Percentiles rank a stretch among this genome's conserved stretches.
Evolutionary conservation across 1,140 invertebrate species (phyloP).

Genomic region (Macrocentrus cingulum): DNA sequence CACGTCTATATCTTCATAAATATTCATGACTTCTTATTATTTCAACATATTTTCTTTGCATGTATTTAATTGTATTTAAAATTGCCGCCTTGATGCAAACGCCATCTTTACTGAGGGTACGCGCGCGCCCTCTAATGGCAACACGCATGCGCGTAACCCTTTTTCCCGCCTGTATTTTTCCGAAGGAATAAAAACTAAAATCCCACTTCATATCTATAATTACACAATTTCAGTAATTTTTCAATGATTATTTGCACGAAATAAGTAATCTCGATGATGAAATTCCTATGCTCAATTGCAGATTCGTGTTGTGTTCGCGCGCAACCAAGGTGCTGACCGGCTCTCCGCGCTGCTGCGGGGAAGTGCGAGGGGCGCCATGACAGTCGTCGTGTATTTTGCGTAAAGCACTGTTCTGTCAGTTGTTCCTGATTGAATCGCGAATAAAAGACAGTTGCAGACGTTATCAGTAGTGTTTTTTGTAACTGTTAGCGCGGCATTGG

Average conservation of each 20-base stretch:
- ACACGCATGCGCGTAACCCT: constrained; percentile 38
- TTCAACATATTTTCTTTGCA: constrained; percentile 20
- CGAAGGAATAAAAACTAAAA: constrained; percentile 1
- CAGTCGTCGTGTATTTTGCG: constrained; percentile 47
- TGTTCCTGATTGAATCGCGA: background rate
- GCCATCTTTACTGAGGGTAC: too few relatives aligned
- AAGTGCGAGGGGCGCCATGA: constrained; percentile 46
- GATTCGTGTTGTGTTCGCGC: too few relatives aligned
- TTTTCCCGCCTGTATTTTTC: constrained; percentile 1
- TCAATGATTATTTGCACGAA: background rate
- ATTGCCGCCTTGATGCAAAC: too few relatives aligned
- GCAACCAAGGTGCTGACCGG: too few relatives aligned
- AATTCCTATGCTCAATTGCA: too few relatives aligned
- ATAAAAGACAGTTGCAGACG: background rate
- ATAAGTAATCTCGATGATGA: background rate
- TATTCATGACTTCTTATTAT: constrained; percentile 2
- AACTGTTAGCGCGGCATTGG: background rate
- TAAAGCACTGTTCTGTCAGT: constrained; percentile 19
- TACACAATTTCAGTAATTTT: background rate
- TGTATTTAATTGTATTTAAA: too few relatives aligned
- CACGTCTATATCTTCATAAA: background rate
- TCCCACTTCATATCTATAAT: background rate
- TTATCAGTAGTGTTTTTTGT: background rate
- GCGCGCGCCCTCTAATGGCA: too few relatives aligned
- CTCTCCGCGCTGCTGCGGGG: constrained; percentile 28